These are phyloP conservation scores for Podarcis raffonei DNA, from an alignment of 2,113 vertebrate species.

Conservation along the genomic window DNA sequence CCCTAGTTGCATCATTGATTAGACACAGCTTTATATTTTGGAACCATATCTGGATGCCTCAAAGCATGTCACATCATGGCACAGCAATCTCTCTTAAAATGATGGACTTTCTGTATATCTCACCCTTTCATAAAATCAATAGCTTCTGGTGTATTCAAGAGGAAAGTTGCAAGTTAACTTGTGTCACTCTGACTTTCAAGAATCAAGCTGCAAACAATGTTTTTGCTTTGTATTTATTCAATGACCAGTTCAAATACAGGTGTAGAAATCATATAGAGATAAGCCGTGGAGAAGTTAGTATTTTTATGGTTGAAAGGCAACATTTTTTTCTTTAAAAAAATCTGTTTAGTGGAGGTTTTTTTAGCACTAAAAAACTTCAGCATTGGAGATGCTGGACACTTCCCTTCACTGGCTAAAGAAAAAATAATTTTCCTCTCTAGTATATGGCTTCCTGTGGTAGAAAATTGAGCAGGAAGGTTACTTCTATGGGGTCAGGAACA, in stretches of 20 bases:
- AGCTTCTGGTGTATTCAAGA: slow-evolving; percentile 4
- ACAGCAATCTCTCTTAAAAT: neutral
- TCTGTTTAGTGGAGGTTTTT: neutral
- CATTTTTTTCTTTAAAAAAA: neutral
- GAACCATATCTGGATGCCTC: slow-evolving; percentile 24
- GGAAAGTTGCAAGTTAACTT: slow-evolving; percentile 31
- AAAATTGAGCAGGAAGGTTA: neutral
- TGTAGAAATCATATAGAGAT: neutral
- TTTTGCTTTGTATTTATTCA: neutral
- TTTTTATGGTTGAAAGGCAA: slow-evolving; percentile 27
- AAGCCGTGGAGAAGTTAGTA: neutral
- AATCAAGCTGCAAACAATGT: slow-evolving; percentile 21
- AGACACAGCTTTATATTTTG: slow-evolving; percentile 23
- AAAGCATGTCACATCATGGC: slow-evolving; percentile 20
- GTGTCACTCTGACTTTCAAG: slow-evolving; percentile 1
- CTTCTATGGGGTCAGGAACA: slow-evolving; percentile 20
- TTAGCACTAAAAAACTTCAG: slow-evolving; percentile 21
- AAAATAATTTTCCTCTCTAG: neutral
- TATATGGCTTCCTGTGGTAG: neutral
- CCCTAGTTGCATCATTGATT: slow-evolving; percentile 30
- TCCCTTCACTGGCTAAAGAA: slow-evolving; percentile 43
- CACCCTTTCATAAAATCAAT: slow-evolving; percentile 30
- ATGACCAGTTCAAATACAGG: slow-evolving; percentile 16
- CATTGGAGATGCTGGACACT: slow-evolving; percentile 59
- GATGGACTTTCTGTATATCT: slow-evolving; percentile 10